A percentile compares a stretch with the other conserved stretches of the same genome.
These are phyloP conservation scores for Limnodromus scolopaceus DNA, from an alignment of 2,797 vertebrate genomes.

Conservation along the genomic window DNA sequence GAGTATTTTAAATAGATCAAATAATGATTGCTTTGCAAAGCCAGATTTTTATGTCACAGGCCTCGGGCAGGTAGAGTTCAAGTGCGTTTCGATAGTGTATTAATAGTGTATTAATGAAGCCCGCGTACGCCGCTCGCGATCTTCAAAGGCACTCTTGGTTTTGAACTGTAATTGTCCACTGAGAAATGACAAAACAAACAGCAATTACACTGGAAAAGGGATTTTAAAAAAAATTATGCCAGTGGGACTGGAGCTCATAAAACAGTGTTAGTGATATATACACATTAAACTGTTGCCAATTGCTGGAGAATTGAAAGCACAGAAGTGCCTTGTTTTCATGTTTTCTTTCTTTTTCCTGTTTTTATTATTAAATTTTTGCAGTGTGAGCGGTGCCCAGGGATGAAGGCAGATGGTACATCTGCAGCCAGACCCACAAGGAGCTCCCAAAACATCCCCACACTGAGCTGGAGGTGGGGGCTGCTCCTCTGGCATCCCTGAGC, in stretches of 20 bases:
- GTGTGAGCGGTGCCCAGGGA: background rate
- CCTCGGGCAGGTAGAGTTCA: slow-evolving; percentile 45
- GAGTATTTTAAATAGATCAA: slow-evolving; percentile 48
- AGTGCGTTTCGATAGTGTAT: background rate
- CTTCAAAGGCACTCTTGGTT: slow-evolving; percentile 39
- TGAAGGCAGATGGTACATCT: background rate
- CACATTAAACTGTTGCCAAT: slow-evolving; percentile 5
- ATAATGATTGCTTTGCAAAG: slow-evolving; percentile 25
- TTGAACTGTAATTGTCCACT: slow-evolving; percentile 62
- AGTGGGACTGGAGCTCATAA: slow-evolving; percentile 31
- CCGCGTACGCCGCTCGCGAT: accelerated
- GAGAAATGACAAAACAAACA: slow-evolving; percentile 72
- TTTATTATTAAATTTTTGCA: background rate
- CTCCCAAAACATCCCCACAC: background rate
- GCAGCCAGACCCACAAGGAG: background rate
- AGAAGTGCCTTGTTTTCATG: background rate
- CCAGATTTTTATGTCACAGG: background rate
- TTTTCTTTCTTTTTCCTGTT: background rate
- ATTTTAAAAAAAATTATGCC: background rate
- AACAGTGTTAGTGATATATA: background rate
- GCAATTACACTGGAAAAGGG: slow-evolving; percentile 60
- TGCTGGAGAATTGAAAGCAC: background rate
- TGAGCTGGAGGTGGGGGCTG: accelerated
- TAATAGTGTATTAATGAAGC: slow-evolving; percentile 34
- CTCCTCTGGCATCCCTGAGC: background rate